phyloP scores from a whole-genome alignment of 2,797 vertebrate species.

The Sebastes paucispinis region DNA sequence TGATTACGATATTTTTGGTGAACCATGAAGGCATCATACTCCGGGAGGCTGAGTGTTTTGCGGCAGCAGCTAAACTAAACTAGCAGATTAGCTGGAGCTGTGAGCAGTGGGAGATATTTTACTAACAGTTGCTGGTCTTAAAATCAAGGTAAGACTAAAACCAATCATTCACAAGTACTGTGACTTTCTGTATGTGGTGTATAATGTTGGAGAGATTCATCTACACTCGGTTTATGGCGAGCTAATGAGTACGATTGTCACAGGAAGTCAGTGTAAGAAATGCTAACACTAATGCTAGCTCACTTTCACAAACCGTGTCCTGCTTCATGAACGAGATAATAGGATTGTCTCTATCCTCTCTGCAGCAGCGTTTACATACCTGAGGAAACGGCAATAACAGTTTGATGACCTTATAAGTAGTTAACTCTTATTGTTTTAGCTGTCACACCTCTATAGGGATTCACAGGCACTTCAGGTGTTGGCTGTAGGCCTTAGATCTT shows the following conservation, averaged over 20 bases:
- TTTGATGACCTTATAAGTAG: no score
- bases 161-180: no score
- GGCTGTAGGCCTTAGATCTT: neutral
- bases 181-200: neutral
- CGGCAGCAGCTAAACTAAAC: neutral
- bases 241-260: neutral
- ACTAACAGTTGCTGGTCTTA: neutral
- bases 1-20: neutral
- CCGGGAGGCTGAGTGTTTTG: neutral
- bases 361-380: rapidly evolving
- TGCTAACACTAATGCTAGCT: conserved; percentile 42
- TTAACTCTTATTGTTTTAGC: neutral
- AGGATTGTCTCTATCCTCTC: conserved; percentile 9
- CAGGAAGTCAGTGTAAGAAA: neutral
- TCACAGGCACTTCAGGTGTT: neutral
- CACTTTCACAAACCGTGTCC: neutral
- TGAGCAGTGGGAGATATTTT: neutral
- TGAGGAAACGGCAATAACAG: neutral
- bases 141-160: conserved; percentile 38
- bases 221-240: neutral
- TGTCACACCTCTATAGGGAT: no score
- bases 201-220: rapidly evolving
- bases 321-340: conserved; percentile 1
- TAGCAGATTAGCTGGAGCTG: conserved; percentile 25
- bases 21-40: conserved; percentile 9